These are phyloP conservation scores for Pleuronectes platessa DNA, from an alignment of 2,113 vertebrate genomes.

Conservation along the genomic window DNA sequence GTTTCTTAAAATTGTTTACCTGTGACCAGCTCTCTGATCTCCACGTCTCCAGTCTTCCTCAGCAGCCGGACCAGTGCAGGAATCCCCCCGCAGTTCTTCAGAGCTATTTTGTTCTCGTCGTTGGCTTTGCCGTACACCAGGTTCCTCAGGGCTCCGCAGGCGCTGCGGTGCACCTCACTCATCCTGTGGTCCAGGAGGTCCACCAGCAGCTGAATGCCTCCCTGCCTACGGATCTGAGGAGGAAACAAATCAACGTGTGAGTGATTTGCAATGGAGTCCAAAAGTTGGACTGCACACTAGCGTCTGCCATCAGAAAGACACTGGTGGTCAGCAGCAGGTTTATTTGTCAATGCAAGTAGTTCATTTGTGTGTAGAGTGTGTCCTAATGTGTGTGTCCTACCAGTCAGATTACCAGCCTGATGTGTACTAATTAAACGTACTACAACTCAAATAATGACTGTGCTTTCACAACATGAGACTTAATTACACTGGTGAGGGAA, in stretches of 20 bases:
- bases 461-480: constrained; percentile 50
- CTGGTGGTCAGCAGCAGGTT: not conserved
- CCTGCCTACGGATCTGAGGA: constrained; percentile 95
- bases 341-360: not conserved
- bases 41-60: constrained; percentile 94
- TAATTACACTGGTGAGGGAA: constrained; percentile 52
- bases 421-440: constrained; percentile 57
- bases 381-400: constrained; percentile 10
- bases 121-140: constrained; percentile 98
- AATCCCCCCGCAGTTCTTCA: constrained; percentile 98
- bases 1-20: constrained; percentile 76
- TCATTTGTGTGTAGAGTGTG: not conserved
- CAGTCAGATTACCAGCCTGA: constrained; percentile 56
- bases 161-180: constrained; percentile 98
- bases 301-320: not conserved
- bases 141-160: constrained; percentile 96
- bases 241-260: not conserved
- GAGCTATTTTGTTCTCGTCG: constrained; percentile 97
- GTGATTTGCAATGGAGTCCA: not conserved
- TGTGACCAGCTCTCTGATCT: constrained; percentile 98
- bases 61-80: constrained; percentile 95
- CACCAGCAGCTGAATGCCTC: constrained; percentile 96
- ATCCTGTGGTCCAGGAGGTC: constrained; percentile 97
- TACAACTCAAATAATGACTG: constrained; percentile 52
- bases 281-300: no score